phyloP scores from a whole-genome alignment of 2,888 invertebrate genomes.

The Pandemis heparana region DNA sequence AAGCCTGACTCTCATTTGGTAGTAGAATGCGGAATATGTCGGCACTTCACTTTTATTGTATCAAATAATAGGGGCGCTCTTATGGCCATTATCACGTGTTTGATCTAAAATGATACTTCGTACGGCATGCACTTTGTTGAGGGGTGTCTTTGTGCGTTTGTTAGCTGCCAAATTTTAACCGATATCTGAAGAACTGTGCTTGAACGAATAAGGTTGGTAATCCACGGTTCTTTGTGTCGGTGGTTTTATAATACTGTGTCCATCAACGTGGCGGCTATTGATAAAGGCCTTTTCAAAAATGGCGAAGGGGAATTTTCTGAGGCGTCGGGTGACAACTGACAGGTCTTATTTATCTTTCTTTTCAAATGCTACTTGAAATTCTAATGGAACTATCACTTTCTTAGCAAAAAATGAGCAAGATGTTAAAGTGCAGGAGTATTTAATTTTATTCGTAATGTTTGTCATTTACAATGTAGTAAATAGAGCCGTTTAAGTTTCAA shows the following conservation, averaged over 20 bases:
- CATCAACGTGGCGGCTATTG: constrained; percentile 47
- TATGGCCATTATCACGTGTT: constrained; percentile 85
- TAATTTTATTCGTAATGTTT: too few species aligned
- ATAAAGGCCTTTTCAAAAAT: constrained; percentile 45
- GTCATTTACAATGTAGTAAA: not conserved
- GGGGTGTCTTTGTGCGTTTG: constrained; percentile 61
- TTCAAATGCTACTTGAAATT: constrained; percentile 39
- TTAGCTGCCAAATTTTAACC: constrained; percentile 54
- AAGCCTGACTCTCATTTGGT: constrained; percentile 64
- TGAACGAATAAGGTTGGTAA: constrained; percentile 56
- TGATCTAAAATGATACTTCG: constrained; percentile 85
- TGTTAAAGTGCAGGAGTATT: constrained; percentile 25
- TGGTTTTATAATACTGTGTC: constrained; percentile 51
- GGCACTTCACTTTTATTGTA: constrained; percentile 86
- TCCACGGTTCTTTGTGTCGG: constrained; percentile 51
- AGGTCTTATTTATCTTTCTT: constrained; percentile 45
- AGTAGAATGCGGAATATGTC: constrained; percentile 84
- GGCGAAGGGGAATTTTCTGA: constrained; percentile 43
- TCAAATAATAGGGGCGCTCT: constrained; percentile 86
- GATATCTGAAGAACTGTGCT: constrained; percentile 56
- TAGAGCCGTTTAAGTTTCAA: too few species aligned
- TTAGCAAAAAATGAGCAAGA: constrained; percentile 20
- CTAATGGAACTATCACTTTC: constrained; percentile 36
- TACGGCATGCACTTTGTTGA: constrained; percentile 64
- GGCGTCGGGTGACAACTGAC: constrained; percentile 44